Evolutionary conservation across 2,797 vertebrate genomes (phyloP), one percentile per base, ranked within the genome.

Genomic region (Cyprinodon diabolis): DNA sequence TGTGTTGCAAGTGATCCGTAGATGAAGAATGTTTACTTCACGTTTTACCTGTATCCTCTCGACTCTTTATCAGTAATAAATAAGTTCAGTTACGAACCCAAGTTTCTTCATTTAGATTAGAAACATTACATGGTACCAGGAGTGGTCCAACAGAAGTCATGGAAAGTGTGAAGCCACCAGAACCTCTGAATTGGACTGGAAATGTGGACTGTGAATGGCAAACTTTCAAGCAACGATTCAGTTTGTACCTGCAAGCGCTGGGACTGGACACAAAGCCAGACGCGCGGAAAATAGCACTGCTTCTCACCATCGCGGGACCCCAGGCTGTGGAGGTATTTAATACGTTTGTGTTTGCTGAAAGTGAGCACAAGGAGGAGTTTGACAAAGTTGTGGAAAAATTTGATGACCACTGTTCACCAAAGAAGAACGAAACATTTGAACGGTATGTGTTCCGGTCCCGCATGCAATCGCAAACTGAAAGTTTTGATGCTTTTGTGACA

Each of bases 141-240:
- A 60, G 57, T 60, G 57, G 30, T 35, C 57, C 57, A 60, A 15
- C 30, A 60, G 57, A 60, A 13, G 21, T 35, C 57, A 25, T 25
- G 25, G 25, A 25, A 1, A 1, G 25, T 25, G 25, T 25, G 25
- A 25, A 25, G 25, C 25, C 57, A 25, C 57, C 30, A 35, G 9
- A 37, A 15, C 57, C n/a, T 60, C 57, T 45, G 45, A 60, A 60
- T 37, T 60, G 57, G 57, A 35, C n/a, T 4, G 57, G 30, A 60
- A 60, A 60, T 17, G 57, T 60, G 57, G 57, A 60, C 11, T 60
- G 57, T 60, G 57, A 60, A n/a, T 60, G 57, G 57, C 12, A 30
- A 35, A 15, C 25, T 1, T 60, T 60, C 13, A 60, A 60, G 13
- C 57, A 60, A 10, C 12, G 25, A 4, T 60, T 35, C 30, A 60